Evolutionary conservation across 2,888 invertebrate species (phyloP).

Genomic region (Nasonovia ribisnigri): DNA sequence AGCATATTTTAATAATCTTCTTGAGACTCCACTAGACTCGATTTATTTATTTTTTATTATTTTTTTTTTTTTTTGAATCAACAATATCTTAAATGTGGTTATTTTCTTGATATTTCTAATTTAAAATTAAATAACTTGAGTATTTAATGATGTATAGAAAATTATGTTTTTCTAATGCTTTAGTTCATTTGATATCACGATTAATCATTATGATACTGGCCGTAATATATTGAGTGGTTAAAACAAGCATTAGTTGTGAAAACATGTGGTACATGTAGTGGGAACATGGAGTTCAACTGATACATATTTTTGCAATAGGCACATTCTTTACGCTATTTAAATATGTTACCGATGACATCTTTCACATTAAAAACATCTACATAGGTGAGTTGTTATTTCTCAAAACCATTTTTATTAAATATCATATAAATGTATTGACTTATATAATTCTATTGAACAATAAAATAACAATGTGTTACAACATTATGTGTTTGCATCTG

Average conservation of each 20-base stretch:
- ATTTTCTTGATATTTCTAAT: neutral
- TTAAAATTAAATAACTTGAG: neutral
- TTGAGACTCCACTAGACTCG: neutral
- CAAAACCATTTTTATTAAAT: neutral
- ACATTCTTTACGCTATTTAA: neutral
- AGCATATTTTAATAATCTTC: neutral
- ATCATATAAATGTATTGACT: neutral
- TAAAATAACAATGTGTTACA: neutral
- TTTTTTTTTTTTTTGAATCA: neutral
- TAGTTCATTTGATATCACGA: neutral
- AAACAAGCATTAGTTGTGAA: neutral
- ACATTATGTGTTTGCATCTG: neutral
- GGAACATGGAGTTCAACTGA: neutral
- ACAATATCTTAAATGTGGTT: neutral
- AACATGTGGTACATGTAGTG: fast-evolving
- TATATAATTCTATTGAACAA: neutral
- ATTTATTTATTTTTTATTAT: neutral
- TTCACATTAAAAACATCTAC: neutral
- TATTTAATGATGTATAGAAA: neutral
- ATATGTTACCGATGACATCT: neutral
- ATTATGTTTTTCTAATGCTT: neutral
- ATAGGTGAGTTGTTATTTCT: neutral
- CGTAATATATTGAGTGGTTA: neutral
- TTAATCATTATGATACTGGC: neutral
- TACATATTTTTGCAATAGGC: neutral